Conservation (phyloP, 1,140 invertebrate species). For the Drosophila aff. region DNA sequence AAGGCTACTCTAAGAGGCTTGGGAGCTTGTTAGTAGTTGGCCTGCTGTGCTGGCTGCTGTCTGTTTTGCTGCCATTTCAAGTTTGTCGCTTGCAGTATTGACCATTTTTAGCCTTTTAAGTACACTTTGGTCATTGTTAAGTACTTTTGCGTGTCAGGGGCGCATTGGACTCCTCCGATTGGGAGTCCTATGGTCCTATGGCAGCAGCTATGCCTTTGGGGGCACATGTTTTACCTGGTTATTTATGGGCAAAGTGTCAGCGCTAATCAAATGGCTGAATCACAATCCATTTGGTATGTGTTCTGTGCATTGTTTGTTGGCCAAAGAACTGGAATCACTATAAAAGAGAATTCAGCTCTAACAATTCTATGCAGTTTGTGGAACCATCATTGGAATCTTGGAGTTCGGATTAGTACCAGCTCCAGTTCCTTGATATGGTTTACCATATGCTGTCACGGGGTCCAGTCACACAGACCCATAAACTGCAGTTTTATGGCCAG, state of each 20-base stretch:
- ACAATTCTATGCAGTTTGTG: constrained; percentile 38
- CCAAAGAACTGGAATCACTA: constrained; percentile 38
- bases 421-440: constrained; percentile 51
- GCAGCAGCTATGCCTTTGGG: constrained; percentile 57
- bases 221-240: constrained; percentile 81
- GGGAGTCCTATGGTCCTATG: constrained; percentile 13
- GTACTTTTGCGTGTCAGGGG: constrained; percentile 81
- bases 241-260: constrained; percentile 85
- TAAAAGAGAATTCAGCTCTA: constrained; percentile 15
- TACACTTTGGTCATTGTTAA: constrained; percentile 83
- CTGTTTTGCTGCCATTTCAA: constrained; percentile 71
- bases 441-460: neutral
- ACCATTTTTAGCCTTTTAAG: constrained; percentile 82
- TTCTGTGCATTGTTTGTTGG: constrained; percentile 34
- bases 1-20: constrained; percentile 37
- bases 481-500: constrained; percentile 70
- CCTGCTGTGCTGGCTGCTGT: constrained; percentile 31
- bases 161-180: constrained; percentile 43
- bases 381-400: constrained; percentile 38
- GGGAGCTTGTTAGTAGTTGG: constrained; percentile 68
- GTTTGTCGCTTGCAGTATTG: constrained; percentile 71
- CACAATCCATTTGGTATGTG: constrained; percentile 63
- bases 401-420: constrained; percentile 15
- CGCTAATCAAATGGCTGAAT: constrained; percentile 82
- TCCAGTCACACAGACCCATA: constrained; percentile 40